Base-by-base conservation (phyloP, 2,113 vertebrate species). In the Sardina pilchardus region DNA sequence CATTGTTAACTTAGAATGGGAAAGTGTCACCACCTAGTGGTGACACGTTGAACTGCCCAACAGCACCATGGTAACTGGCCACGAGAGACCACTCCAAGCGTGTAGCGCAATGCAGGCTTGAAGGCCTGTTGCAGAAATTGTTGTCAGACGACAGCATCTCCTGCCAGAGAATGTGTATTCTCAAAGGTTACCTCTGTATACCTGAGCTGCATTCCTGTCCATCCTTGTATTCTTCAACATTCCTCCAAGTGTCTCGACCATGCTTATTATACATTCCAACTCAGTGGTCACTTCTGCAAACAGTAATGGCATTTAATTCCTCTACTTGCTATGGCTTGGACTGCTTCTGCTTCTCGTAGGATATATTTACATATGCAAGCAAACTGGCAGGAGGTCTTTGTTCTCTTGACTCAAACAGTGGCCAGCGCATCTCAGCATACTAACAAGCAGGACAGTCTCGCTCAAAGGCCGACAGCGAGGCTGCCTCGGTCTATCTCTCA, bases 1-100 rank as follows among this genome's bases (percentile, higher is more conserved):
- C 71, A 78, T 71, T 53, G 47, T 81, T 30, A 59, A 43, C 36
- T 21, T 19, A 45, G 82, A 84, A 78, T 85, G 47, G 71, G 71
- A 17, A 85, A 44, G 81, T 85, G 86, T 87, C 84, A 19, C 86
- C 86, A 87, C 85, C 86, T 87, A 85, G 86, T 85, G 86, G 86
- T 10, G 0, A 63, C 34, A 21, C 34, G 9, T 47, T 34, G 71
- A 78, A 59, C 84, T n/a, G 82, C 21, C 82, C 71, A 34, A 36
- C 12, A 34, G 71, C 14, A 9, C 26, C 71, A 78, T 14, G 30
- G 26, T 14, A 34, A 78, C 63, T 71, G 26, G 71, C 26, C 34
- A 78, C 34, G 26, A 71, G 63, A 14, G 63, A 30, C 71, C 16
- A 14, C 3, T 14, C 12, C 26, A 78, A 1, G 12, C 26, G 39